These are phyloP conservation scores for Scaptomyza parva DNA, from an alignment of 2,888 invertebrate species.

Conservation along the genomic window DNA sequence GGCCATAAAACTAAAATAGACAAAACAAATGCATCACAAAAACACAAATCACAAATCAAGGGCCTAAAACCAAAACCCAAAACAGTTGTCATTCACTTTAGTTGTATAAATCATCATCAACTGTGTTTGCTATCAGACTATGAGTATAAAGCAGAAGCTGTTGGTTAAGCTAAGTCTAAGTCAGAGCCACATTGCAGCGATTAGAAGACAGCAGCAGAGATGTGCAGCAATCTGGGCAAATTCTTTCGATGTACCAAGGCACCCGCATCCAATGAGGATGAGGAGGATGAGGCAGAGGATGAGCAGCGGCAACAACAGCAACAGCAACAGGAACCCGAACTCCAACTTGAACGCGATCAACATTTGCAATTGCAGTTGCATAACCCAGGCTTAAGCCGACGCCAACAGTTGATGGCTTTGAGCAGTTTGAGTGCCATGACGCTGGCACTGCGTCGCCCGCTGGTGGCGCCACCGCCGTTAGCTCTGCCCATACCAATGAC, in stretches of 20 bases:
- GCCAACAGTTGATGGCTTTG: slow-evolving; percentile 1
- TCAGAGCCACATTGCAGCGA: not conserved
- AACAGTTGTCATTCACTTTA: slow-evolving; percentile 31
- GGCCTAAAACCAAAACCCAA: not conserved
- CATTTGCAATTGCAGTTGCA: not conserved
- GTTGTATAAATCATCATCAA: slow-evolving; percentile 1
- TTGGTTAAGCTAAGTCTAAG: not conserved
- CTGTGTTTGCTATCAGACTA: slow-evolving; percentile 9
- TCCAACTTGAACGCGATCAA: not conserved
- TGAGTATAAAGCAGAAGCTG: slow-evolving; percentile 27
- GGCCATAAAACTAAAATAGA: not conserved
- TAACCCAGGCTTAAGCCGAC: not conserved
- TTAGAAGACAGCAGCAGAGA: slow-evolving; percentile 7
- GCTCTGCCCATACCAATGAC: not conserved
- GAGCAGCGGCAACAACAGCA: not conserved
- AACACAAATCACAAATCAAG: too few species aligned
- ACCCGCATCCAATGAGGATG: slow-evolving; percentile 8
- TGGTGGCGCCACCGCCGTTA: slow-evolving; percentile 3
- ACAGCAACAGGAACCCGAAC: too few species aligned
- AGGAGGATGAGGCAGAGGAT: slow-evolving; percentile 8
- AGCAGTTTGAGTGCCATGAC: not conserved
- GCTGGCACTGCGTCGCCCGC: slow-evolving; percentile 4
- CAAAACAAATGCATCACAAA: not conserved
- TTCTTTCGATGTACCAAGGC: slow-evolving; percentile 46
- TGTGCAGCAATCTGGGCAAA: slow-evolving; percentile 49